Evolutionary conservation across 2,113 vertebrate species (phyloP), one percentile per base, ranked within the genome.

Genomic region (Otus sunia): DNA sequence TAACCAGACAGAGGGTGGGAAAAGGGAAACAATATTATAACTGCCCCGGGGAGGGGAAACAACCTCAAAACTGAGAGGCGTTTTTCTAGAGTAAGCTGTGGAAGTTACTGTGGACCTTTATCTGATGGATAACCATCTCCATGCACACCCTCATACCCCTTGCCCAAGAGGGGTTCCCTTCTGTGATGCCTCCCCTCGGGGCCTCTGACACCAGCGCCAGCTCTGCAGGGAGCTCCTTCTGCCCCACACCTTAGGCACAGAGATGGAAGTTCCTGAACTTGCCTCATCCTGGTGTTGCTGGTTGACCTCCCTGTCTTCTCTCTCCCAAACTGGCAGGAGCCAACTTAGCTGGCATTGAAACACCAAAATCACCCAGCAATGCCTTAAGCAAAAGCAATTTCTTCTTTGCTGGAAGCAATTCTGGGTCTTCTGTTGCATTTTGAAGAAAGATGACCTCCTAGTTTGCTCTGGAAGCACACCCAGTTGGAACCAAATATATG

Each of bases 151-250:
- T 58, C 34, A 5, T 32, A 19, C 11, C 12, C 11, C n/a, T 37
- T 39, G 10, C 34, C 16, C 53, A n/a, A 47, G 60, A 0, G 0
- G 41, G 7, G 10, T 22, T 74, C 21, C 34, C 49, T 47, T 29
- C 25, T 82, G 32, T 0, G 2, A 15, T 20, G 14, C 27, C 15
- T 60, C 21, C 2, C 12, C 8, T 12, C 0, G 0, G 27, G 62
- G 36, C 30, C 8, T 5, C 12, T 1, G 0, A 10, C 43, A 30
- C 6, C 16, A 37, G 27, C 2, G 0, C 15, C 52, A 43, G 34
- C 11, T 52, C 47, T 37, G 19, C 32, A n/a, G 39, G 68, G 15
- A 72, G 21, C 39, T 64, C 27, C 52, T 93, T 68, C 83, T 91
- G 52, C 18, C 22, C n/a, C 22, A n/a, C 15, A 41, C 41, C 47